Base-by-base conservation (phyloP, 92 coral and sea anemone species). In the Plumapathes pennacea region DNA sequence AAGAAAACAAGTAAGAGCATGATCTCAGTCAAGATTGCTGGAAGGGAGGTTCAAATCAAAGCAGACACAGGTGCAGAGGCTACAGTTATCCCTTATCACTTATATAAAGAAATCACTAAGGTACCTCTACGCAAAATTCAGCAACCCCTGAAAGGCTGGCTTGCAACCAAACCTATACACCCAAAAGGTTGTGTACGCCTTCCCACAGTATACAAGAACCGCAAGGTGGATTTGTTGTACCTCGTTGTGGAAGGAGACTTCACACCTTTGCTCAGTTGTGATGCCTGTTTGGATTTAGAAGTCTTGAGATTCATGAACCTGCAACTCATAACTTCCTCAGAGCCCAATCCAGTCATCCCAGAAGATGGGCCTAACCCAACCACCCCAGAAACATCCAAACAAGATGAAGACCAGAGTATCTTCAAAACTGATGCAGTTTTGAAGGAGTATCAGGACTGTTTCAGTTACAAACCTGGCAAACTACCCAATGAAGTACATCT, bases 31-130 rank as follows among this genome's bases (percentile, higher is more conserved):
- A 67, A 36, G 36, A 50, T 70, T 42, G 78, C 36, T 31, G 79
- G 69, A 25, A 37, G 29, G 8, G 54, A 76, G 32, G 55, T 65
- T 36, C 21, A 44, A 30, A 38, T 73, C 32, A 72, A 64, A 41
- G 80, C 76, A 29, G 81, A 72, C 48, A 43, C 81, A 0, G 86
- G 86, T 62, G 76, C 82, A 41, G 77, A 81, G 46, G 82, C 88
- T 37, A 69, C 84, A 38, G 80, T 69, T 41, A 83, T 83, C 25
- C 80, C 84, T 8, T 76, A 68, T 31, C 23, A 70, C n/a, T 38
- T 77, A 43, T 83, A 76, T 47, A 76, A 57, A 58, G 53, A 41
- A 25, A 60, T 69, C 37, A 62, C 84, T 28, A 57, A 51, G 30
- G 70, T 76, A 38, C 84, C 71, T 24, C 49, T 70, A 12, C 81